phyloP scores from a whole-genome alignment of 2,797 vertebrate genomes.

The Macrochelys suwanniensis region DNA sequence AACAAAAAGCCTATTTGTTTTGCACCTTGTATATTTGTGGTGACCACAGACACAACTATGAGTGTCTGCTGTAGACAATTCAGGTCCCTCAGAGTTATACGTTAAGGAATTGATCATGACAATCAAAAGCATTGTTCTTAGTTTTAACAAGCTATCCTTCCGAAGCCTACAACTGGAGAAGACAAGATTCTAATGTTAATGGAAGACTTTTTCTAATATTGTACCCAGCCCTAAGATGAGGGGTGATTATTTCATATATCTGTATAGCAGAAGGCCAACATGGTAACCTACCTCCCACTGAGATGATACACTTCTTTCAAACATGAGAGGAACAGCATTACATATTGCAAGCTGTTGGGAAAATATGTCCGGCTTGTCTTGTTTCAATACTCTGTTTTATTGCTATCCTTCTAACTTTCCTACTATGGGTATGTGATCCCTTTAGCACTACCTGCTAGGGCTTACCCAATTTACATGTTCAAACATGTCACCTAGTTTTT shows the following conservation, averaged over 20 bases:
- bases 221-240: neutral
- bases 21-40: neutral
- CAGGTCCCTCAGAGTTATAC: constrained; percentile 13
- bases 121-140: constrained; percentile 37
- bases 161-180: constrained; percentile 53
- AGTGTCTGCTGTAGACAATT: constrained; percentile 12
- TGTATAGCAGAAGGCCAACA: neutral
- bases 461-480: rapidly evolving
- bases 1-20: neutral
- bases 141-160: constrained; percentile 73
- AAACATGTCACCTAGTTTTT: rapidly evolving
- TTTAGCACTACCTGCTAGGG: neutral
- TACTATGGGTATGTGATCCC: neutral
- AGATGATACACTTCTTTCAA: neutral
- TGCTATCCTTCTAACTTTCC: neutral
- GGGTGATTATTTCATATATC: neutral
- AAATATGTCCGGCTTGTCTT: neutral
- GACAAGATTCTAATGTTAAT: constrained; percentile 31
- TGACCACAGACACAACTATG: constrained; percentile 4
- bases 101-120: constrained; percentile 33
- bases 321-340: neutral
- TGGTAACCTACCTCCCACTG: neutral
- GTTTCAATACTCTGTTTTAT: rapidly evolving
- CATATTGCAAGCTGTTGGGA: neutral
- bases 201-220: constrained; percentile 47